A percentile compares a stretch with the other conserved stretches of the same genome.
These are phyloP conservation scores for Pipra filicauda DNA, from an alignment of 2,113 vertebrate genomes.

Conservation along the genomic window DNA sequence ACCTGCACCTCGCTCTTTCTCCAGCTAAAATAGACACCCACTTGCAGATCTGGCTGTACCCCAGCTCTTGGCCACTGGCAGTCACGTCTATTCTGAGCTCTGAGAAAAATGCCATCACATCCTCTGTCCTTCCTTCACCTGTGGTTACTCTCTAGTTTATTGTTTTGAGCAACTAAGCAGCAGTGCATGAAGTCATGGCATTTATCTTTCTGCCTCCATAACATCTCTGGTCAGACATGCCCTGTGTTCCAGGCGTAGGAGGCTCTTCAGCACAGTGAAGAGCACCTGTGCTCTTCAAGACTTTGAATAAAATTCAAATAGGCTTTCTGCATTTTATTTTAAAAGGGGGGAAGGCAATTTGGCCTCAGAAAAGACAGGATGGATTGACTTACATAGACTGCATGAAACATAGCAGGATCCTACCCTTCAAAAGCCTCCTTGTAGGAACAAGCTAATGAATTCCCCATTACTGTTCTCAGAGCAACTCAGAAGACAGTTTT, in stretches of 20 bases:
- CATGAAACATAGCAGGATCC: not conserved
- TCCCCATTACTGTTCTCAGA: not conserved
- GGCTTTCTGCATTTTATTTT: not conserved
- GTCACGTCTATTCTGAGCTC: not conserved
- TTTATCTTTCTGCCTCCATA: not conserved
- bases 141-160: not conserved
- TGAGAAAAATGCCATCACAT: not conserved
- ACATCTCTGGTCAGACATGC: not conserved
- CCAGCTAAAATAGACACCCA: not conserved
- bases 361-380: not conserved
- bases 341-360: not conserved
- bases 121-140: not conserved
- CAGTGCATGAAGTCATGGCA: not conserved
- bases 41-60: not conserved
- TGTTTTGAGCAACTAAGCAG: not conserved
- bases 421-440: not conserved
- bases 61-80: not conserved
- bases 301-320: not conserved
- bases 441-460: not conserved
- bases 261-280: not conserved
- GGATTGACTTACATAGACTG: not conserved
- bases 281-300: not conserved
- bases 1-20: not conserved
- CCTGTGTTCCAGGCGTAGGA: not conserved
- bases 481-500: not conserved